Evolutionary conservation across 2,113 vertebrate species (phyloP), one percentile per base, ranked within the genome.

Genomic region (Laticauda laticaudata): DNA sequence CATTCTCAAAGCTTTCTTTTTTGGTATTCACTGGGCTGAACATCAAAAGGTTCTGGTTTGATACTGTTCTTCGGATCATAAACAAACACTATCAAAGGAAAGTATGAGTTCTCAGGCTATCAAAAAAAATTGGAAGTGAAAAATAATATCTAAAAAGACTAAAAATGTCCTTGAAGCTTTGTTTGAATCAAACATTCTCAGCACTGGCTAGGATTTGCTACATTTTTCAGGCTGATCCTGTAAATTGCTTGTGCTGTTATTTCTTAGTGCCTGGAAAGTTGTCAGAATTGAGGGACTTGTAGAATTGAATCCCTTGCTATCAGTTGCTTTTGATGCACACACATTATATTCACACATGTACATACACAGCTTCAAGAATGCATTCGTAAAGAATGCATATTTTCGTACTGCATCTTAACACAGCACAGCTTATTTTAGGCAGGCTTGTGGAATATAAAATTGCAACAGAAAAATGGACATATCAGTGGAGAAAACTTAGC

Each of bases 91-190:
- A 91, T 61, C 88, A 89, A 92, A 86, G 12, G 18, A 56, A 92
- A 91, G 93, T 2, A 88, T 10, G 89, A 88, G 93, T 54, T 61
- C 61, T 91, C 39, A 57, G 6, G 26, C 90, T 93, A 88, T 69
- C 29, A 93, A 3, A 89, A 1, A 4, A 5, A 91, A 94, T 86
- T 92, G 88, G 94, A 94, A 7, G 86, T 93, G 57, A 93, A 94
- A 93, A 94, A 57, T 29, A 0, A 1, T 90, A 87, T 89, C 81
- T 91, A 89, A 93, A 92, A 5, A 61, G 92, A n/a, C 86, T 3
- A 92, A 21, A 6, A 34, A 91, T 4, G 75, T 75, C 91, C 54
- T 89, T 91, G 89, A 91, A 92, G 86, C 93, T 93, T 87, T 87
- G n/a, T 61, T 86, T 90, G 86, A 93, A 90, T 90, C 21, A 93